Evolutionary conservation across 2,888 invertebrate species (phyloP), one percentile per base, ranked within the genome.

Genomic region (Dynastes grantii): DNA sequence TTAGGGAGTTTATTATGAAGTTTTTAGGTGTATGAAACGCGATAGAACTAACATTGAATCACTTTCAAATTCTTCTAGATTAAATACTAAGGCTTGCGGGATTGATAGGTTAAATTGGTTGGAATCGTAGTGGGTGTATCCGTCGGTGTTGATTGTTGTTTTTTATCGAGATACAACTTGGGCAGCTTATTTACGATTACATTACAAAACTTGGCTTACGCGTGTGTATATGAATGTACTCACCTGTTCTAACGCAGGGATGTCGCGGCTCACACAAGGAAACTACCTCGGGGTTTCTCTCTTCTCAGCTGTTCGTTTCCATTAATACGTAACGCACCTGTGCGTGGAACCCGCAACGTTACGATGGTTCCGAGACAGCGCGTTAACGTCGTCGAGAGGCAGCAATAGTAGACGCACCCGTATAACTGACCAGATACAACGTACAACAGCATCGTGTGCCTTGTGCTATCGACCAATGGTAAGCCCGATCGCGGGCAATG

Each of bases 391-490:
- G 55, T 45, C 11, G 45, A 45, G 45, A 45, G 45, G 55, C 16
- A 58, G 22, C 22, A 73, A 64, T 65, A 29, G 49, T 63, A 90
- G 90, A 90, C 90, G 90, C 88, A 89, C 82, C 81, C 79, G 80
- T 81, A 80, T 79, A 75, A 79, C 83, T 81, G 78, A 78, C 80
- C 80, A 78, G 80, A 78, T 88, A 88, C 88, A 81, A 82, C 81
- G 80, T 76, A 81, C 80, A 80, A 80, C 79, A 81, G 78, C 82
- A 83, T 84, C 84, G 84, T 84, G 84, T 83, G 83, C 82, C 77
- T 80, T 79, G 87, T 87, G 88, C 83, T 89, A 89, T 89, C 89
- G 89, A 89, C 90, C 89, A 90, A 90, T 89, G 86, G 88, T 83
- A 86, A 86, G 82, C 83, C 87, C 87, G 81, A 83, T 83, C 81